phyloP scores from a whole-genome alignment of 2,797 vertebrate species.

The Tragopan temminckii region DNA sequence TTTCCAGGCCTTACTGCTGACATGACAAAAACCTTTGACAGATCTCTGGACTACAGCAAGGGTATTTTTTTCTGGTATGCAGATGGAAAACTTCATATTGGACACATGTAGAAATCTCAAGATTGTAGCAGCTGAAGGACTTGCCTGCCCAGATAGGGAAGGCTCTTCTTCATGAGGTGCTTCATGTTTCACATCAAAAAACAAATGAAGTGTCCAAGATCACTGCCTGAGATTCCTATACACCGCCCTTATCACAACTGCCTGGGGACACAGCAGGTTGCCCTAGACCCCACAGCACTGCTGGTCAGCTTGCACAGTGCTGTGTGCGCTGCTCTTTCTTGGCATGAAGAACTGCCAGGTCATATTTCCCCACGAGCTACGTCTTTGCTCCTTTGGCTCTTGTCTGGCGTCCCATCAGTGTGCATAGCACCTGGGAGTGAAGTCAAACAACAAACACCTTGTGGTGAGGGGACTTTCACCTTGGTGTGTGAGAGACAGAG shows the following conservation, averaged over 20 bases:
- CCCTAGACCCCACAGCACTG: rapidly evolving
- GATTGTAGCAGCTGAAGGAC: not conserved
- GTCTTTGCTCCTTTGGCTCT: not conserved
- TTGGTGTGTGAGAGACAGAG: not conserved
- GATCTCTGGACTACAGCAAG: not conserved
- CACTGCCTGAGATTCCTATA: not conserved
- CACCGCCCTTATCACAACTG: rapidly evolving
- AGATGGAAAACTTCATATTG: not conserved
- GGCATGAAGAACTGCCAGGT: not conserved
- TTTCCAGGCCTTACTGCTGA: not conserved
- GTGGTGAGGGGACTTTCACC: not conserved
- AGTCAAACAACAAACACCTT: not conserved
- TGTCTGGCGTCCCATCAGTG: not conserved
- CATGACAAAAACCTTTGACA: not conserved
- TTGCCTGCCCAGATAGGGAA: not conserved
- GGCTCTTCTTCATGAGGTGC: not conserved
- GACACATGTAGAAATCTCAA: not conserved
- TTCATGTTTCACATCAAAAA: not conserved
- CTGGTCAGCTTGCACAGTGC: rapidly evolving
- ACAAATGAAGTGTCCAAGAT: not conserved
- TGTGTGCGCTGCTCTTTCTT: not conserved
- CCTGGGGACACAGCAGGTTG: not conserved
- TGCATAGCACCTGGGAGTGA: not conserved
- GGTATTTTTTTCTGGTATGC: not conserved
- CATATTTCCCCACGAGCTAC: not conserved